Base-by-base conservation (phyloP, 2,113 vertebrate species). In the Sarotherodon lohbergeri region DNA sequence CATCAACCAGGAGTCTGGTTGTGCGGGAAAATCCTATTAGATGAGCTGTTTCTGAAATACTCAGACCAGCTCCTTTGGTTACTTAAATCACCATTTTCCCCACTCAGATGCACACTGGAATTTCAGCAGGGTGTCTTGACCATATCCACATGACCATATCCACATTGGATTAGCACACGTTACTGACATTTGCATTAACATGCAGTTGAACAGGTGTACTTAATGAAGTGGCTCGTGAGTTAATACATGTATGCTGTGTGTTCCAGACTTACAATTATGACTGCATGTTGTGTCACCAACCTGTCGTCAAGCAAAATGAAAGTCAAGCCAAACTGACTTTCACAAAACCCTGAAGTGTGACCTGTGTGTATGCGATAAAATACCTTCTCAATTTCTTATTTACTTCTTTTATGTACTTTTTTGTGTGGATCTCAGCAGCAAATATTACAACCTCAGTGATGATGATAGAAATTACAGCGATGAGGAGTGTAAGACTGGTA, bases 161-260 rank as follows among this genome's bases (percentile, higher is more conserved):
- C 1, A 0, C 4, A 71, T 16, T 43, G 66, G 12, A n/a, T 43
- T 9, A 22, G 0, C 7, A 1, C n/a, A 71, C 1, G 0, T 71
- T 24, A 71, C 13, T 43, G 22, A 27, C 22, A 73, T 73, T 73
- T 73, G 39, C 66, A 27, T 46, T 27, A 46, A 46, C 3, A 8
- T 73, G 5, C 22, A 24, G 7, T 43, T 71, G 13, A 71, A 71
- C 66, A 73, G 22, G 39, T 46, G 39, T 27, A 46, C 66, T 43
- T 73, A 73, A 73, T 43, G 66, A 27, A 46, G 39, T 73, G 39
- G 22, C 8, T 46, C 1, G 3, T 16, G 46, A 48, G 14, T 66
- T 36, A 66, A 36, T 66, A n/a, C 61, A 39, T 36, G n/a, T 0
- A 66, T 39, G 10, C 1, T 46, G 39, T 46, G 66, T 73, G 22